Base-by-base conservation (phyloP, 64 coral and sea anemone genomes). In the Stichodactyla mertensii region DNA sequence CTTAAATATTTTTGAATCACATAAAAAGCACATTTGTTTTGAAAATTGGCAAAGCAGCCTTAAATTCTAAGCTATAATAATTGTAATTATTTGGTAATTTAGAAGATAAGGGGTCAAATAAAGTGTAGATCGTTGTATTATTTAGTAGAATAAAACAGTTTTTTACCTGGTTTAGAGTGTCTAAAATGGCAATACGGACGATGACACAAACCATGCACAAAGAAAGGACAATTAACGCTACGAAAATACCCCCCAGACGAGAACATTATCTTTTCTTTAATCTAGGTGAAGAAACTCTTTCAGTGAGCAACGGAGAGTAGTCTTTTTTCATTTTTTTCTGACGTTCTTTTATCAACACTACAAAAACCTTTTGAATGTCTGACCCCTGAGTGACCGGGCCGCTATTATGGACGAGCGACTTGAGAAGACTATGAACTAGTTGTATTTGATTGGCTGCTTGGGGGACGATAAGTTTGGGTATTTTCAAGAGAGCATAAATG, bases 131-230 rank as follows among this genome's bases (percentile, higher is more conserved):
- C 27, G 10, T 13, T 31, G 69, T 74, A n/a, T 4, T 74, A 4
- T 74, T 27, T 11, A 74, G 10, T 27, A 74, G 10, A 31, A 74
- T 0, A 1, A 74, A 13, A 2, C 0, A 4, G 36, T 45, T 6
- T 27, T 61, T 78, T 91, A 92, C 90, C 95, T 52, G 92, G 87
- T 85, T 87, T 98, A 57, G 90, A 86, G 74, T 98, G 95, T 74
- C 95, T 92, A 87, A 98, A 98, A 79, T 98, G 95, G 88, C 95
- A 98, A 64, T 92, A 98, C 22, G 95, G 95, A 23, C 95, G 86
- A 79, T 98, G 95, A 78, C 95, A 98, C n/a, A 98, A 71, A 26
- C 95, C 95, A 60, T 98, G 95, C 18, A 94, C 87, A 85, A 94
- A 98, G 83, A 94, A 98, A 28, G 95, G 95, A 53, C 95, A 98